Evolutionary conservation across 2,113 vertebrate species (phyloP).

Genomic region (Caracal caracal): DNA sequence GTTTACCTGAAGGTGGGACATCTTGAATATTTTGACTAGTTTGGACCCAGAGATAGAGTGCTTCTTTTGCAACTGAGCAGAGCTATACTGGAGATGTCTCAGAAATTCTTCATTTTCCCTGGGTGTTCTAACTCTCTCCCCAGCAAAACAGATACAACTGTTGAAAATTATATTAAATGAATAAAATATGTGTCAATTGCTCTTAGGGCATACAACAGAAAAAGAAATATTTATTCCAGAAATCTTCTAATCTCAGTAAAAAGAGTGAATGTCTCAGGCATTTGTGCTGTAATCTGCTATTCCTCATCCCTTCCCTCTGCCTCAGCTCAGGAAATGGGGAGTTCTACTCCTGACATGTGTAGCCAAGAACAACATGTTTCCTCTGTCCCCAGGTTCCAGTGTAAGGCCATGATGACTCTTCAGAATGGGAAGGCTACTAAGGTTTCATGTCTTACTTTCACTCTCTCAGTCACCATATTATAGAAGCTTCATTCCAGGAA

Average conservation of each 20-base stretch:
- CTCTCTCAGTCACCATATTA: neutral
- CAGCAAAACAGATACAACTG: neutral
- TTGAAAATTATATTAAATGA: neutral
- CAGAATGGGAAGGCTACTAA: neutral
- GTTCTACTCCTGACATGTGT: neutral
- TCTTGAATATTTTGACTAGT: neutral
- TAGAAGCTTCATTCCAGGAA: neutral
- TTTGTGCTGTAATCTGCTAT: neutral
- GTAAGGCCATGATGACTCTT: neutral
- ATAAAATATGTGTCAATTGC: neutral
- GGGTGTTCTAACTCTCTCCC: neutral
- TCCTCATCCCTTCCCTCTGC: neutral
- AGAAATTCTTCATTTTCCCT: neutral
- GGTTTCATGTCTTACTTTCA: neutral
- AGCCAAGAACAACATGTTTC: neutral
- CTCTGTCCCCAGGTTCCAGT: rapidly evolving
- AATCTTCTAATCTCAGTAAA: neutral
- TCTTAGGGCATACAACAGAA: neutral
- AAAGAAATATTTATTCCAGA: neutral
- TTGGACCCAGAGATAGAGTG: neutral
- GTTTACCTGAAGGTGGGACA: neutral
- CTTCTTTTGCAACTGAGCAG: neutral
- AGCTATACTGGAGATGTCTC: neutral
- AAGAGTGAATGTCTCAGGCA: neutral
- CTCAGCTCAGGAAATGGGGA: neutral